These are phyloP conservation scores for Leptogaster cylindrica DNA, from an alignment of 2,888 invertebrate species.

Conservation along the genomic window DNA sequence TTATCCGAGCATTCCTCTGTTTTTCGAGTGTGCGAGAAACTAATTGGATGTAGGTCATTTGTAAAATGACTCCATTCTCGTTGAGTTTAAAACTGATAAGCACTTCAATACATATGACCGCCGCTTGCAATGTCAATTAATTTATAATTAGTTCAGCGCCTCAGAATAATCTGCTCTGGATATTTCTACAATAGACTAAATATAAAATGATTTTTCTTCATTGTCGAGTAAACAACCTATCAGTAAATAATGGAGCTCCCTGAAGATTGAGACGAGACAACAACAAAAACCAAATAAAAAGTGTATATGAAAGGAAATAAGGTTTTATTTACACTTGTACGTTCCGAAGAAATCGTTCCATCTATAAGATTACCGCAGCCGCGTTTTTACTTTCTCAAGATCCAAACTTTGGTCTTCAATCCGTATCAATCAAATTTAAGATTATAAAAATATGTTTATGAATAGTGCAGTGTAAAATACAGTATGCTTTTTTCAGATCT, in stretches of 20 bases:
- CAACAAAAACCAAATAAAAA: too few relatives aligned
- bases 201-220: slow-evolving; percentile 14
- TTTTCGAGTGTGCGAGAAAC: background rate
- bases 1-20: background rate
- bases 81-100: slow-evolving; percentile 25
- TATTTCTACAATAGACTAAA: slow-evolving; percentile 21
- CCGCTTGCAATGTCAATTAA: slow-evolving; percentile 23
- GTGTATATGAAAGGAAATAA: too few relatives aligned
- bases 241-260: too few relatives aligned
- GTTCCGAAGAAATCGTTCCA: slow-evolving; percentile 15
- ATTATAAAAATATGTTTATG: too few relatives aligned
- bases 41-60: slow-evolving; percentile 28
- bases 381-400: background rate
- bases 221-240: slow-evolving; percentile 29
- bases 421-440: too few relatives aligned
- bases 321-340: slow-evolving; percentile 28
- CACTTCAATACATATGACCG: slow-evolving; percentile 5
- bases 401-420: too few relatives aligned
- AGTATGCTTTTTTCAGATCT: slow-evolving; percentile 5
- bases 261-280: too few relatives aligned
- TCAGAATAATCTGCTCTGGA: slow-evolving; percentile 19
- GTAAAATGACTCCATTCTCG: slow-evolving; percentile 8
- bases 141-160: slow-evolving; percentile 18
- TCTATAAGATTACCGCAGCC: slow-evolving; percentile 1
- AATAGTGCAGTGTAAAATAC: too few relatives aligned